Evolutionary conservation across 2,797 vertebrate genomes (phyloP).

Genomic region (Australoheros facetus): DNA sequence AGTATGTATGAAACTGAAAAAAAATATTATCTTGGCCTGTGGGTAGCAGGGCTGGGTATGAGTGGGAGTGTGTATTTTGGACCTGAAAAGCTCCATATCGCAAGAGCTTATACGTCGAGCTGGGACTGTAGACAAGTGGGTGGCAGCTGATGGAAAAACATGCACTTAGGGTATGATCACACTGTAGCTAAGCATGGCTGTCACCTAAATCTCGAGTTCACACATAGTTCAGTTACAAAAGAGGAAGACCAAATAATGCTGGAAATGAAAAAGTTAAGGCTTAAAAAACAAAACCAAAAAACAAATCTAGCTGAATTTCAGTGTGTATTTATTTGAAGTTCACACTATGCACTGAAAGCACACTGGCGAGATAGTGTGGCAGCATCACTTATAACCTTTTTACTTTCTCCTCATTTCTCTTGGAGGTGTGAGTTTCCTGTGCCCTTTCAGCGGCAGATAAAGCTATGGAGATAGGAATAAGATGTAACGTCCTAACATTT

Average conservation of each 20-base stretch:
- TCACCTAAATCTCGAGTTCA: slow-evolving; percentile 48
- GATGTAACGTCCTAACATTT: slow-evolving; percentile 13
- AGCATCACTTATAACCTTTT: slow-evolving; percentile 2
- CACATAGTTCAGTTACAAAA: slow-evolving; percentile 38
- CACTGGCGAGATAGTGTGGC: background rate
- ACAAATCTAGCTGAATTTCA: background rate
- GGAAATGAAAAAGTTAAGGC: background rate
- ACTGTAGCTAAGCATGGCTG: slow-evolving; percentile 46
- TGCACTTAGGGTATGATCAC: slow-evolving; percentile 43
- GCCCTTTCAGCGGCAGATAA: background rate
- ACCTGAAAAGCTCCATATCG: slow-evolving; percentile 71
- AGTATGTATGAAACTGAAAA: slow-evolving; percentile 23
- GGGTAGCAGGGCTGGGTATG: slow-evolving; percentile 38
- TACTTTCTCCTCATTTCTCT: slow-evolving; percentile 1
- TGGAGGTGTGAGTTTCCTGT: background rate
- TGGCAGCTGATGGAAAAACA: slow-evolving; percentile 75
- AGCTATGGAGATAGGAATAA: background rate
- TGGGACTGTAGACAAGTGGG: slow-evolving; percentile 66
- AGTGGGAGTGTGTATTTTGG: slow-evolving; percentile 80
- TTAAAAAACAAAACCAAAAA: background rate
- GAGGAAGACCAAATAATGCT: background rate
- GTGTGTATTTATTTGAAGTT: background rate
- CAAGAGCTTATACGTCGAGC: slow-evolving; percentile 65
- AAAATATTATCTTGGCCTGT: slow-evolving; percentile 29
- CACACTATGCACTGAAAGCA: background rate